Percentiles rank a stretch among this genome's conserved stretches.
Conservation (phyloP, 2,113 vertebrate species). For the Sturnus vulgaris region DNA sequence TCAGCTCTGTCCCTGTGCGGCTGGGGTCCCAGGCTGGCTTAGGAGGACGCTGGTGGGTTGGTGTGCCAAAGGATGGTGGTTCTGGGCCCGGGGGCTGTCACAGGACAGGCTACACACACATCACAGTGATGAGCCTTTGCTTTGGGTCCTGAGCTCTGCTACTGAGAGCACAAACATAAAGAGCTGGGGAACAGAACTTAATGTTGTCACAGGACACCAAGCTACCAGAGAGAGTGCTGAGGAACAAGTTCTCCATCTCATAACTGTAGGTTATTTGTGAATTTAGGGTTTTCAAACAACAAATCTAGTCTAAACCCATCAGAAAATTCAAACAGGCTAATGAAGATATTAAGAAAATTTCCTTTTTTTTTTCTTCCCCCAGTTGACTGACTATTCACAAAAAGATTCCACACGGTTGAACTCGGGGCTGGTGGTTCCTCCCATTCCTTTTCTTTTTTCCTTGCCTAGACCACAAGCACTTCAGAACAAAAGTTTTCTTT, state of each 20-base stretch:
- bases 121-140: accelerated
- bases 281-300: neutral
- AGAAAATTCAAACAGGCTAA: neutral
- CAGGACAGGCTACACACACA: neutral
- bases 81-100: neutral
- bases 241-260: neutral
- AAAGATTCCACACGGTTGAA: neutral
- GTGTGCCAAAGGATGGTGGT: neutral
- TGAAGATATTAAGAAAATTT: neutral
- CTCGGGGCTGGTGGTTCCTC: neutral
- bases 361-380: neutral
- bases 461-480: neutral
- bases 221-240: neutral
- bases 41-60: accelerated
- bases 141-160: accelerated
- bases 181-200: neutral
- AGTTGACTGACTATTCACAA: neutral
- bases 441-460: neutral
- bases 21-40: neutral
- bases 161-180: neutral
- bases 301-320: neutral
- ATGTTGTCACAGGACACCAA: accelerated
- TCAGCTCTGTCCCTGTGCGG: neutral
- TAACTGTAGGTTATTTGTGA: neutral
- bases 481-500: neutral